Conservation (phyloP, 2,113 vertebrate species). For the Phaethornis superciliosus region DNA sequence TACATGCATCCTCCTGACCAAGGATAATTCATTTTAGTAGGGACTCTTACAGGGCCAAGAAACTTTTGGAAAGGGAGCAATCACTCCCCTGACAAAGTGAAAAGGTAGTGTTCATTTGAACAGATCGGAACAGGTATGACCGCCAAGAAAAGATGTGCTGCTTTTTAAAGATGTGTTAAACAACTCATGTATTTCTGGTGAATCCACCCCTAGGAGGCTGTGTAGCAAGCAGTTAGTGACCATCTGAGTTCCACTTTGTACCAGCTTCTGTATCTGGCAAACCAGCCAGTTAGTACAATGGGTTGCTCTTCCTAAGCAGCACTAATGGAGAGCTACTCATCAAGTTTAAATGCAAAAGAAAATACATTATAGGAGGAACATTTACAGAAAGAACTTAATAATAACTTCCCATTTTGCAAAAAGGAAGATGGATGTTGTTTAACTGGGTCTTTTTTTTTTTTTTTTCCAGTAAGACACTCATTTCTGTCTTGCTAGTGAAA, state of each 20-base stretch:
- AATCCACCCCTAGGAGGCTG: background rate
- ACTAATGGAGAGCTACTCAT: background rate
- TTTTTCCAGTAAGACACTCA: background rate
- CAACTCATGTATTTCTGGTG: background rate
- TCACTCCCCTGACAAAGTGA: background rate
- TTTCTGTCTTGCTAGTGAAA: background rate
- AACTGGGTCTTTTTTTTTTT: background rate
- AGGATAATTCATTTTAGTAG: background rate
- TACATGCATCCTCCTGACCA: background rate
- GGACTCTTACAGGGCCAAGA: background rate
- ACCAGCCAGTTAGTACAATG: background rate
- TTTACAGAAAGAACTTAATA: slow-evolving; percentile 3
- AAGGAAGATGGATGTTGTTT: background rate
- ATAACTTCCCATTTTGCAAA: background rate
- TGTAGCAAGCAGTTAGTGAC: background rate
- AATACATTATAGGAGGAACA: background rate
- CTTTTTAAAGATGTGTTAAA: background rate
- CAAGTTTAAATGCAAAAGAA: background rate
- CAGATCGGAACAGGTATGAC: background rate
- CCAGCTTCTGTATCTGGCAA: background rate
- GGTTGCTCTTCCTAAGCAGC: background rate
- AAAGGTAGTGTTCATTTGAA: background rate
- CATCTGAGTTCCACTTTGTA: background rate
- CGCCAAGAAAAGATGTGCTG: background rate
- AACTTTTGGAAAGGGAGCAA: background rate